phyloP scores from a whole-genome alignment of 2,113 vertebrate species.

The Notothenia coriiceps region DNA sequence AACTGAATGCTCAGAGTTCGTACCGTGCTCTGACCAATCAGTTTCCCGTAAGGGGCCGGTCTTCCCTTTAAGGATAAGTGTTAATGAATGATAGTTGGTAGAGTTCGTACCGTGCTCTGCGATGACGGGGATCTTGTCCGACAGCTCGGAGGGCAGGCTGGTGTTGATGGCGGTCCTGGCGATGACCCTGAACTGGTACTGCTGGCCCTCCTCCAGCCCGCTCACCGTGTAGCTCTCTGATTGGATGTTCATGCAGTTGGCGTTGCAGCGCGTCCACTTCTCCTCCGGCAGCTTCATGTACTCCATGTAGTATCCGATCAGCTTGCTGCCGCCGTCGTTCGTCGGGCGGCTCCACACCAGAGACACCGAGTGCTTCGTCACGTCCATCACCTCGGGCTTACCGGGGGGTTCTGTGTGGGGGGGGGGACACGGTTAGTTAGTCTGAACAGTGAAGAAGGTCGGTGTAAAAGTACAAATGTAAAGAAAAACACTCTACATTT shows the following conservation, averaged over 20 bases:
- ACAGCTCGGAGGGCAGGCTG: slow-evolving; percentile 94
- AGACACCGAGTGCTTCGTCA: slow-evolving; percentile 91
- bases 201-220: slow-evolving; percentile 92
- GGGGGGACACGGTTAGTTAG: neutral
- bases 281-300: slow-evolving; percentile 92
- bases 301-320: slow-evolving; percentile 95
- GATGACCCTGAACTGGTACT: slow-evolving; percentile 95
- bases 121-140: slow-evolving; percentile 91
- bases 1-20: no score
- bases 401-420: slow-evolving; percentile 91
- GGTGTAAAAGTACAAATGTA: no score
- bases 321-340: slow-evolving; percentile 96
- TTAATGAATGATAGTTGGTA: no score
- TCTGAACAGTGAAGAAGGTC: neutral
- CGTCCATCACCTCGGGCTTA: slow-evolving; percentile 96
- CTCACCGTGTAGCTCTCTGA: slow-evolving; percentile 91
- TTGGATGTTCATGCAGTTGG: slow-evolving; percentile 92
- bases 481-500: no score
- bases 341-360: slow-evolving; percentile 94
- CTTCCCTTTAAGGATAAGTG: no score
- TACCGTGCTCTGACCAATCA: no score
- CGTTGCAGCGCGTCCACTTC: slow-evolving; percentile 94
- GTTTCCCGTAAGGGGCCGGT: no score
- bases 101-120: slow-evolving; percentile 86
- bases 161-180: slow-evolving; percentile 94